Base-by-base conservation (phyloP, 2,113 vertebrate species). In the Damaliscus lunatus region DNA sequence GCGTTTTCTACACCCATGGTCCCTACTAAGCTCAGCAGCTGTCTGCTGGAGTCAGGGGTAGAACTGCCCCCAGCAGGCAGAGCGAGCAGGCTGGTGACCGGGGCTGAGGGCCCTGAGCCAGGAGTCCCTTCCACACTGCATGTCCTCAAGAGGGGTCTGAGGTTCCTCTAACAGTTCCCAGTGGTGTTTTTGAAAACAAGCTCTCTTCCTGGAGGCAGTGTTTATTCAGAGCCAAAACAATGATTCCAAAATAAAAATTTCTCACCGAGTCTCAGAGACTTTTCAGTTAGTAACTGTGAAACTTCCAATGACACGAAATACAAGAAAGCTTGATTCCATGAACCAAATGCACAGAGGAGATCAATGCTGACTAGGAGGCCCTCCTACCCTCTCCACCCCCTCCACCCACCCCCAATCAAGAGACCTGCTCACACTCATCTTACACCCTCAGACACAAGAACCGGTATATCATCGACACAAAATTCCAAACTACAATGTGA, bases 381-480 rank as follows among this genome's bases (percentile, higher is more conserved):
- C 33, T 83, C 43, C 89, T 16, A 19, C 55, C 31, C 53, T 21
- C 88, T 46, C 52, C 64, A 33, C 9, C 9, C 14, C 7, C 29
- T 33, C 50, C 62, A n/a, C 40, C 6, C 5, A 21, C 31, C 6
- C 17, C 31, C 17, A 16, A 19, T 27, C 25, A 43, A 55, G 14
- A 36, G 53, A 43, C 13, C n/a, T 5, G 53, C 5, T 29, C 83
- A 43, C 25, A 10, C 19, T 33, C 52, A 31, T 9, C 29, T 29
- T 4, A 2, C 59, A 78, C 7, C 1, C 50, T 50, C 55, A 62
- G 23, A 55, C 12, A 40, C 33, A 48, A 62, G 78, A 46, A 21
- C 15, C 1, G 40, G 83, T 19, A 52, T 15, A n/a, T 25, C 19
- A 52, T 8, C 4, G 4, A 21, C 0, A 7, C 19, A 2, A 4